Conservation (phyloP, 92 coral and sea anemone genomes). For the Nematostella vectensis region DNA sequence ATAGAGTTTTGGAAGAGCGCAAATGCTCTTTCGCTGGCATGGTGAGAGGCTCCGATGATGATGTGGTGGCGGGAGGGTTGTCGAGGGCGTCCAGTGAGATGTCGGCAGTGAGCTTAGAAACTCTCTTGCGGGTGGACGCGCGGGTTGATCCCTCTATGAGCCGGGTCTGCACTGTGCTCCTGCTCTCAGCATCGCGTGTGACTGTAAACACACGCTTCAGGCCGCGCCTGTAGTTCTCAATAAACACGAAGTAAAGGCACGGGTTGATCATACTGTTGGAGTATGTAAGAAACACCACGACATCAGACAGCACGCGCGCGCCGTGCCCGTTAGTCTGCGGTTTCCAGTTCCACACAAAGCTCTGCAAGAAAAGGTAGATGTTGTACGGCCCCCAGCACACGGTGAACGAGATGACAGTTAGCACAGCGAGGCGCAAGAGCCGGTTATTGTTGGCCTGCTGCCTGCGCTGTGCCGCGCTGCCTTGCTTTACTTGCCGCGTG, state of each 20-base stretch:
- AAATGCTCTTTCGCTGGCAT: no score
- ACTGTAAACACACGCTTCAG: not conserved
- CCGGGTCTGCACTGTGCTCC: not conserved
- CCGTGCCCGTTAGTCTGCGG: no score
- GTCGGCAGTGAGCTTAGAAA: no score
- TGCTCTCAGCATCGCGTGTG: not conserved
- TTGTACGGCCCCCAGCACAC: conserved; percentile 24
- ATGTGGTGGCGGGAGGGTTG: no score
- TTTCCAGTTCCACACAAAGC: conserved; percentile 6
- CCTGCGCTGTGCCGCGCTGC: conserved; percentile 3
- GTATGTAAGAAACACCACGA: conserved; percentile 9
- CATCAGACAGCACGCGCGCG: conserved; percentile 3
- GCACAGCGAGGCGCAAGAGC: conserved; percentile 14
- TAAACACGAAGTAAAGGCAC: conserved; percentile 18
- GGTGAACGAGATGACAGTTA: conserved; percentile 19
- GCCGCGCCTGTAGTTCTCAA: conserved; percentile 28
- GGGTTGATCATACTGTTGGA: conserved; percentile 21
- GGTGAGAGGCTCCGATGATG: no score
- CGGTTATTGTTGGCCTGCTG: conserved; percentile 12
- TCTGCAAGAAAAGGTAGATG: conserved; percentile 6
- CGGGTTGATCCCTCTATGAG: not conserved
- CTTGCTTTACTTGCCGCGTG: conserved; percentile 7
- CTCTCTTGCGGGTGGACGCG: not conserved
- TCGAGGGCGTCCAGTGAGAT: no score
- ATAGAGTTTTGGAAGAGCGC: no score